phyloP scores from a whole-genome alignment of 2,113 vertebrate species.

The Spermophilus dauricus region DNA sequence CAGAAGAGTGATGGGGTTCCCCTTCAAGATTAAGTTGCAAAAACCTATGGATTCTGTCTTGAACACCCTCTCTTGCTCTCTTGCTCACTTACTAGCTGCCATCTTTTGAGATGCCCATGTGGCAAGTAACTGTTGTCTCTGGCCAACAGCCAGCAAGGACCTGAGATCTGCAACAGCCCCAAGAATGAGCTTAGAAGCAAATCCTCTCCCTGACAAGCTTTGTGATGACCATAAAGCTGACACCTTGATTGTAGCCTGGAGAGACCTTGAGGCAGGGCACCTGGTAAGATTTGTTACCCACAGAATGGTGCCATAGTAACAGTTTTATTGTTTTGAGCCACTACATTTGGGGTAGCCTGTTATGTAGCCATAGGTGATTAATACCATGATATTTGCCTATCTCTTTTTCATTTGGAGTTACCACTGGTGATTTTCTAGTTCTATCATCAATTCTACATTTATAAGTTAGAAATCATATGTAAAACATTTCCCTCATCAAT shows the following conservation, averaged over 20 bases:
- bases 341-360: neutral
- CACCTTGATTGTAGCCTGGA: neutral
- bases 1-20: neutral
- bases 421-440: neutral
- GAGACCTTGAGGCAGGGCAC: neutral
- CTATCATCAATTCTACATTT: neutral
- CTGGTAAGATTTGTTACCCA: neutral
- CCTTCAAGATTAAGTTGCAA: neutral
- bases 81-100: neutral
- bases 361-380: neutral
- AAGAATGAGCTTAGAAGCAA: too few relatives aligned
- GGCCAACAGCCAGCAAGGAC: neutral
- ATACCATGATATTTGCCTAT: neutral
- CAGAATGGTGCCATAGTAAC: neutral
- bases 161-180: neutral
- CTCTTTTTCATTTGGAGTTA: neutral
- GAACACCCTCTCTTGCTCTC: neutral
- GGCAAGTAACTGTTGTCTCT: neutral
- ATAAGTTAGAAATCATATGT: neutral
- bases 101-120: neutral
- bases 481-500: neutral
- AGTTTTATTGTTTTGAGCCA: neutral
- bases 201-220: too few relatives aligned
- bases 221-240: neutral
- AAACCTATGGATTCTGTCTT: neutral